A percentile compares a stretch with the other conserved stretches of the same genome.
Conservation (phyloP, 1,140 invertebrate genomes). For the Olivierus martensii region DNA sequence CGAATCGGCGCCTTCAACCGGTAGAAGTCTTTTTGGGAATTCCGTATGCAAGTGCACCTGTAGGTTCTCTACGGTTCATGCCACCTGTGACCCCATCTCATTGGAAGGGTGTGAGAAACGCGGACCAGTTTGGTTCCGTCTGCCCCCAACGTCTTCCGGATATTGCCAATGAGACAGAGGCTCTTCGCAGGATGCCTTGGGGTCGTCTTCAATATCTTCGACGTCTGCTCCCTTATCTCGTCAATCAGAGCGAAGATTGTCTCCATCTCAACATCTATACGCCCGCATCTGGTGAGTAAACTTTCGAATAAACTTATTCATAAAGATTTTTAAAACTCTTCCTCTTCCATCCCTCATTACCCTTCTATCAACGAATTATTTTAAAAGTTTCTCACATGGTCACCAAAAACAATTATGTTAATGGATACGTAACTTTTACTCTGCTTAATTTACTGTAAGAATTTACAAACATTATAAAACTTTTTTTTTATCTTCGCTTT, state of each 20-base stretch:
- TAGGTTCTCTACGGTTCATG: conserved; percentile 81
- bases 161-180: conserved; percentile 53
- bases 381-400: too few species aligned
- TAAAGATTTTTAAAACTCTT: neutral
- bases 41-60: conserved; percentile 79
- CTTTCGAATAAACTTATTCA: neutral
- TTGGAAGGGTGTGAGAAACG: conserved; percentile 56
- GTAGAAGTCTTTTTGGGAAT: conserved; percentile 28
- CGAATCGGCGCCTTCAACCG: conserved; percentile 20
- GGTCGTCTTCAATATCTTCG: conserved; percentile 72
- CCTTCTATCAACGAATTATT: too few species aligned
- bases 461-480: too few species aligned
- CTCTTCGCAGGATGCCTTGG: conserved; percentile 55
- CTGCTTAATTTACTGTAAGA: too few species aligned
- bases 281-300: conserved; percentile 35
- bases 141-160: conserved; percentile 34
- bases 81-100: conserved; percentile 72
- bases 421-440: too few species aligned
- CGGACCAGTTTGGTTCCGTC: conserved; percentile 24
- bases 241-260: conserved; percentile 90
- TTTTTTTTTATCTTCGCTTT: too few species aligned
- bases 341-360: too few species aligned
- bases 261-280: conserved; percentile 93
- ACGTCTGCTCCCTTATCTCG: conserved; percentile 66
- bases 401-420: too few species aligned